Evolutionary conservation across 1,140 invertebrate species (phyloP).

Genomic region (Aphaenogaster rudis): DNA sequence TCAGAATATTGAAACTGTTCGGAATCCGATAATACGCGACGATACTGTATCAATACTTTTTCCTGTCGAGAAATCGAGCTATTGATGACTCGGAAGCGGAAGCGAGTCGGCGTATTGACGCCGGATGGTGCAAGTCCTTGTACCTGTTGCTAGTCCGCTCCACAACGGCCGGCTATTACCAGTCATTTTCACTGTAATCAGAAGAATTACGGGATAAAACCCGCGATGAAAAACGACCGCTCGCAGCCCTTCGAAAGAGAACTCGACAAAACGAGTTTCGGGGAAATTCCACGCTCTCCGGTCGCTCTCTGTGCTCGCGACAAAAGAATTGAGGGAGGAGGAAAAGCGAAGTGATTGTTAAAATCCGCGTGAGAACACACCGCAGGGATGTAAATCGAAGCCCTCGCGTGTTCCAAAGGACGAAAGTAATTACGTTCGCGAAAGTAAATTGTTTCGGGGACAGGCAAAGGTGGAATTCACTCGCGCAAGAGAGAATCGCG

Average conservation of each 20-base stretch:
- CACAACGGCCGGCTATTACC: slow-evolving; percentile 22
- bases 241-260: not conserved
- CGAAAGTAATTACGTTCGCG: slow-evolving; percentile 25
- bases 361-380: not conserved
- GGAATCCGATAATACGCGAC: not conserved
- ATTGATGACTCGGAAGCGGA: not conserved
- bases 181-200: slow-evolving; percentile 39
- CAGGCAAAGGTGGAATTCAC: not conserved
- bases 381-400: slow-evolving; percentile 10
- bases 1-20: not conserved
- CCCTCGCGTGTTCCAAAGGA: not conserved
- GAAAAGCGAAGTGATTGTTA: slow-evolving; percentile 15
- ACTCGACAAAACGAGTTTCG: not conserved
- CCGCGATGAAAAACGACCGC: not conserved
- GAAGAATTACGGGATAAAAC: not conserved
- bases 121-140: slow-evolving; percentile 24
- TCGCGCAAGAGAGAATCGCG: not conserved
- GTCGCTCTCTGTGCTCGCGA: not conserved
- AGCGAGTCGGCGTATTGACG: slow-evolving; percentile 35
- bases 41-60: not conserved
- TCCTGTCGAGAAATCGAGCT: not conserved
- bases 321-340: not conserved
- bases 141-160: slow-evolving; percentile 56
- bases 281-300: not conserved
- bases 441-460: slow-evolving; percentile 10